Percentiles rank a stretch among this genome's conserved stretches.
These are phyloP conservation scores for Coluber constrictor DNA, from an alignment of 2,797 vertebrate genomes.

Conservation along the genomic window DNA sequence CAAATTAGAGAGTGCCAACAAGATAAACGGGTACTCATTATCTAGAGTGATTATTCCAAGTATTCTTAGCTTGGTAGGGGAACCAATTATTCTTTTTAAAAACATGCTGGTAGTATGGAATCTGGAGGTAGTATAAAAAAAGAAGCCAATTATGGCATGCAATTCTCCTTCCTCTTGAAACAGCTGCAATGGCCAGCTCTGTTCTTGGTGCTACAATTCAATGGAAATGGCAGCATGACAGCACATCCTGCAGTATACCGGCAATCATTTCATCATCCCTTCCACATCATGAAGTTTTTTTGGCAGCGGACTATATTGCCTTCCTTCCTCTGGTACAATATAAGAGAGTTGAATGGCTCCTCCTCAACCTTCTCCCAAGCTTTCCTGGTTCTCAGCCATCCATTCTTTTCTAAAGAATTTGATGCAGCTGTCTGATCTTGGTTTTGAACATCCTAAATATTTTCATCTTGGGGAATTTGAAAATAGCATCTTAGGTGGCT, in stretches of 20 bases:
- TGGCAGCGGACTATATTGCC: neutral
- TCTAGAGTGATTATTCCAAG: slow-evolving; percentile 25
- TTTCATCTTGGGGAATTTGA: neutral
- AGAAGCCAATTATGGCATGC: neutral
- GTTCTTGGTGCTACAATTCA: neutral
- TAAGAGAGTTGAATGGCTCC: neutral
- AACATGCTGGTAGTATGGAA: neutral
- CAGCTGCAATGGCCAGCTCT: neutral
- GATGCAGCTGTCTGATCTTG: neutral
- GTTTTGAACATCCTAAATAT: neutral
- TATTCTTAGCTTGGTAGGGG: slow-evolving; percentile 24
- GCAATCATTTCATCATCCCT: neutral
- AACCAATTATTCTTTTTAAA: neutral
- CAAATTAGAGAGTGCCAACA: slow-evolving; percentile 22
- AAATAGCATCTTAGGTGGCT: neutral
- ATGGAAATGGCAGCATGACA: neutral
- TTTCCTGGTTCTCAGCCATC: neutral
- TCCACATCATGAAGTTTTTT: neutral
- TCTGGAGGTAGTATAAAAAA: neutral
- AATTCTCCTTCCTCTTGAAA: neutral
- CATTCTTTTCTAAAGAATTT: neutral
- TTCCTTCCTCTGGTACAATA: neutral
- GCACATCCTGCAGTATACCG: neutral
- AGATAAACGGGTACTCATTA: slow-evolving; percentile 32
- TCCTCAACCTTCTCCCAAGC: neutral